phyloP scores from a whole-genome alignment of 2,888 invertebrate genomes.

The Dione vanillae region DNA sequence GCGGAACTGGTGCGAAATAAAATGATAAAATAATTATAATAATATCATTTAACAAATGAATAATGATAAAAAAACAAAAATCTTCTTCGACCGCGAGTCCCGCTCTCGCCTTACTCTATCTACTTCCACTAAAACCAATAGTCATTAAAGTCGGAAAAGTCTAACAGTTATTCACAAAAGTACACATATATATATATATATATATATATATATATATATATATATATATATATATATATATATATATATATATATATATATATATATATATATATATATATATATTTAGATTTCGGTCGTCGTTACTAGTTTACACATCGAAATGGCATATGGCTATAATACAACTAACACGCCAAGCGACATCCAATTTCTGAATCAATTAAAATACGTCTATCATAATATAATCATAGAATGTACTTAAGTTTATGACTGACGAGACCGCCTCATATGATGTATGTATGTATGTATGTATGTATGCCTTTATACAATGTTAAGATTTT shows the following conservation, averaged over 20 bases:
- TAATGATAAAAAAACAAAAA: neutral
- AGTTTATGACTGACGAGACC: conserved; percentile 36
- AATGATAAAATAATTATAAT: neutral
- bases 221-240: too few relatives aligned
- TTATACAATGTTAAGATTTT: conserved; percentile 26
- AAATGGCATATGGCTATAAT: conserved; percentile 36
- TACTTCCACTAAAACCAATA: conserved; percentile 1
- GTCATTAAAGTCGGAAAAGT: neutral
- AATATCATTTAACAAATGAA: neutral
- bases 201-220: too few relatives aligned
- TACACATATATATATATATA: neutral
- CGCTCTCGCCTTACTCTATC: conserved; percentile 5
- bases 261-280: neutral
- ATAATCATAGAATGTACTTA: conserved; percentile 29
- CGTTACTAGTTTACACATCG: conserved; percentile 15
- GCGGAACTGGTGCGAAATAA: conserved; percentile 1
- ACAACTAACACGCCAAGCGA: conserved; percentile 33
- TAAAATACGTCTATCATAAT: conserved; percentile 6
- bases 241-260: too few relatives aligned
- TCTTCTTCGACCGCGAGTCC: neutral
- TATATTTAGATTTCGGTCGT: neutral
- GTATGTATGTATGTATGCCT: neutral
- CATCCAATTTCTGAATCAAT: conserved; percentile 17
- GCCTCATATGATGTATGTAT: conserved; percentile 13
- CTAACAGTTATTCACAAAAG: conserved; percentile 7